Evolutionary conservation across 2,113 vertebrate genomes (phyloP).

Genomic region (Eurystomus gularis): DNA sequence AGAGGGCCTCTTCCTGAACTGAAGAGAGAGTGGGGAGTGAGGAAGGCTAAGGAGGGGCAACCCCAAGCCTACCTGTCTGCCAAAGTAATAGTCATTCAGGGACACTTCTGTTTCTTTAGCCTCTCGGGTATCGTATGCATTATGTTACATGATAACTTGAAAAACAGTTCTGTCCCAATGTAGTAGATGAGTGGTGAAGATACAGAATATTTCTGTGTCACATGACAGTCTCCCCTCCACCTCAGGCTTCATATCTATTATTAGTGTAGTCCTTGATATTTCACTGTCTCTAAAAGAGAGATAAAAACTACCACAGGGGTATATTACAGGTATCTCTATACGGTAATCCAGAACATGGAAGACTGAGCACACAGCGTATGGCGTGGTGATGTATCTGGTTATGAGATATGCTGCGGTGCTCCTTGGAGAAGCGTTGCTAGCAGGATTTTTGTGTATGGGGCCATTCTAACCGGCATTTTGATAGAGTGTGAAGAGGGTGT

Average conservation of each 20-base stretch:
- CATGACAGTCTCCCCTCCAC: neutral
- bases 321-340: neutral
- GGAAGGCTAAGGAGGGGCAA: neutral
- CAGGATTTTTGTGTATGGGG: neutral
- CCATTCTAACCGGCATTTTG: neutral
- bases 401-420: neutral
- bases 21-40: neutral
- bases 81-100: neutral
- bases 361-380: neutral
- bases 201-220: neutral
- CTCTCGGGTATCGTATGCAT: rapidly evolving
- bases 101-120: neutral
- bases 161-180: neutral
- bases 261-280: neutral
- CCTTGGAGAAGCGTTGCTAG: neutral
- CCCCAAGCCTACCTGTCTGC: neutral
- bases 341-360: neutral
- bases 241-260: neutral
- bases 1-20: neutral
- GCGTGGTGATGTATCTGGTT: neutral
- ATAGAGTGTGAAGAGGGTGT: neutral
- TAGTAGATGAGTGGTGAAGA: neutral
- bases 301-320: neutral
- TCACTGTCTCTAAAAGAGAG: neutral
- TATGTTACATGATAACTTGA: neutral